These are phyloP conservation scores for Brachionus asplanchnoidis DNA, from an alignment of 1,140 invertebrate species.

Conservation along the genomic window DNA sequence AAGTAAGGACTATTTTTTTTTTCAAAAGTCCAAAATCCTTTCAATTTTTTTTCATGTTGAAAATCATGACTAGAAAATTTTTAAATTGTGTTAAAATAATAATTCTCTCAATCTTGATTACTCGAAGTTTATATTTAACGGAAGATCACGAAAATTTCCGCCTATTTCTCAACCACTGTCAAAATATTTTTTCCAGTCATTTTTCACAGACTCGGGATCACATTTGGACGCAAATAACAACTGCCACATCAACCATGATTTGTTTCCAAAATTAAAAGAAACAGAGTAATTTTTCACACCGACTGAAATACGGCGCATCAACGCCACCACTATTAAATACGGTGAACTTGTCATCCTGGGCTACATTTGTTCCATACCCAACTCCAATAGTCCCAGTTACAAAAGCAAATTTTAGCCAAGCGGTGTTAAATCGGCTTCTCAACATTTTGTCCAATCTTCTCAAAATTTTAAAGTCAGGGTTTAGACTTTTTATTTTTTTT, in stretches of 20 bases:
- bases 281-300: neutral
- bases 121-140: too few relatives aligned
- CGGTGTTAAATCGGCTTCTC: slow-evolving; percentile 86
- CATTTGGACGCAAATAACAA: neutral
- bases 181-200: too few relatives aligned
- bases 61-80: too few relatives aligned
- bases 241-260: neutral
- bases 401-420: slow-evolving; percentile 87
- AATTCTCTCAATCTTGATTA: too few relatives aligned
- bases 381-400: slow-evolving; percentile 59
- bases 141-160: too few relatives aligned
- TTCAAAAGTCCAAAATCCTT: too few relatives aligned
- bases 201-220: neutral
- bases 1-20: too few relatives aligned
- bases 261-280: neutral
- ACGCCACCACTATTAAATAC: slow-evolving; percentile 63
- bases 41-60: too few relatives aligned
- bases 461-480: too few relatives aligned
- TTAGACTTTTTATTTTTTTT: too few relatives aligned
- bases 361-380: slow-evolving; percentile 58
- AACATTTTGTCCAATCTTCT: slow-evolving; percentile 72
- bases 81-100: too few relatives aligned
- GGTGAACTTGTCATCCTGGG: slow-evolving; percentile 87
- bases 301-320: neutral
- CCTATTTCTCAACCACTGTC: too few relatives aligned